Conservation (phyloP, 30 jellyfish, hydroid and myxozoan genomes). For the Turritopsis rubra region DNA sequence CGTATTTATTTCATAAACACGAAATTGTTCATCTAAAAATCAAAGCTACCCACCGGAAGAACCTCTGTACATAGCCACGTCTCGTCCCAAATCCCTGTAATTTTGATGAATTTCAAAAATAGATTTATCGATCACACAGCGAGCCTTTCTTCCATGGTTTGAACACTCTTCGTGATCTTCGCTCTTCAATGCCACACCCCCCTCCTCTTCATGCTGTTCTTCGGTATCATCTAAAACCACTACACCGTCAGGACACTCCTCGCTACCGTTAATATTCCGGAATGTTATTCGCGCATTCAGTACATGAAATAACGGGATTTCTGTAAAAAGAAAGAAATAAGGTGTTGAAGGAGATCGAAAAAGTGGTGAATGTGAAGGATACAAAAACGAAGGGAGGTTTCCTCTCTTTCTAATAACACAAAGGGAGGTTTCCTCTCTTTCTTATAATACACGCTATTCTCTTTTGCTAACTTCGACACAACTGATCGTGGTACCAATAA, state of each 20-base stretch:
- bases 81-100: constrained; percentile 70
- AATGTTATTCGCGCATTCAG: constrained; percentile 88
- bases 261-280: constrained; percentile 76
- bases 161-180: constrained; percentile 20
- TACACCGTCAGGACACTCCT: constrained; percentile 69
- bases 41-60: too few relatives aligned
- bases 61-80: constrained; percentile 22
- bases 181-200: constrained; percentile 13
- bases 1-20: too few relatives aligned
- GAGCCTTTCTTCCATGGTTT: constrained; percentile 40
- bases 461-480: not conserved
- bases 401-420: too few relatives aligned
- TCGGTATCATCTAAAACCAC: constrained; percentile 45
- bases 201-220: constrained; percentile 5
- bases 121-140: constrained; percentile 81
- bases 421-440: too few relatives aligned
- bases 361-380: too few relatives aligned
- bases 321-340: constrained; percentile 22
- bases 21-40: too few relatives aligned
- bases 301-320: constrained; percentile 85
- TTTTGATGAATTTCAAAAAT: constrained; percentile 66
- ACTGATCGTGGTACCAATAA: not conserved
- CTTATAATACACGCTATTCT: too few relatives aligned
- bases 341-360: too few relatives aligned
- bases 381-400: too few relatives aligned